Base-by-base conservation (phyloP, 2,113 vertebrate species). In the Herpetotheres cachinnans region DNA sequence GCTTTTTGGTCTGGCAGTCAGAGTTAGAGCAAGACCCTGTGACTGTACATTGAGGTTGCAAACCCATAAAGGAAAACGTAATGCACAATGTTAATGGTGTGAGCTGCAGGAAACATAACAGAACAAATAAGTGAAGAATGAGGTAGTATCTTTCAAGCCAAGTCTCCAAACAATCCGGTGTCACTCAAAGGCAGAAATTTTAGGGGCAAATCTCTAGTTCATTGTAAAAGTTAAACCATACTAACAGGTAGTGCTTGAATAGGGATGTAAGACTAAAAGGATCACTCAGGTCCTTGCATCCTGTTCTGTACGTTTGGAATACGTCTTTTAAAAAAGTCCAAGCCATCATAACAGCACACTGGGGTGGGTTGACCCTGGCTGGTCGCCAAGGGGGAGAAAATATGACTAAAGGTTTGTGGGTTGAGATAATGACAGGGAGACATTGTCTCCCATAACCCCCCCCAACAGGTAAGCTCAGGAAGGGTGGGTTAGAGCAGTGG, bases 241-340 rank as follows among this genome's bases (percentile, higher is more conserved):
- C n/a, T 52, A 67, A 67, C 14, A 77, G 30, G 29, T 30, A 42
- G 14, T 70, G 16, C 38, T 78, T 58, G 58, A 82, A 30, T 7
- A 52, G 63, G 34, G 61, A 61, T 10, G n/a, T 36, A 36, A 40
- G 36, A 54, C 38, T 74, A 25, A 79, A 69, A 44, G 72, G 26
- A n/a, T 56, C 26, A 13, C 14, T 63, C 0, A 0, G 12, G 12
- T 65, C 7, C 12, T n/a, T 65, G 14, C 22, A 3, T 77, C 24
- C 29, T 61, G 21, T 50, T 61, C 34, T 56, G 63, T 62, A 34
- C 34, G 11, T 12, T 26, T 77, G 52, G 42, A 71, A 14, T 32
- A 25, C 0, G 0, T 38, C 12, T 61, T 69, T 84, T 70, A 55
- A 50, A 70, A 24, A 40, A 80, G 1, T 32, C 24, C 29, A 65